These are phyloP conservation scores for Hetaerina americana DNA, from an alignment of 1,140 invertebrate genomes.

Conservation along the genomic window DNA sequence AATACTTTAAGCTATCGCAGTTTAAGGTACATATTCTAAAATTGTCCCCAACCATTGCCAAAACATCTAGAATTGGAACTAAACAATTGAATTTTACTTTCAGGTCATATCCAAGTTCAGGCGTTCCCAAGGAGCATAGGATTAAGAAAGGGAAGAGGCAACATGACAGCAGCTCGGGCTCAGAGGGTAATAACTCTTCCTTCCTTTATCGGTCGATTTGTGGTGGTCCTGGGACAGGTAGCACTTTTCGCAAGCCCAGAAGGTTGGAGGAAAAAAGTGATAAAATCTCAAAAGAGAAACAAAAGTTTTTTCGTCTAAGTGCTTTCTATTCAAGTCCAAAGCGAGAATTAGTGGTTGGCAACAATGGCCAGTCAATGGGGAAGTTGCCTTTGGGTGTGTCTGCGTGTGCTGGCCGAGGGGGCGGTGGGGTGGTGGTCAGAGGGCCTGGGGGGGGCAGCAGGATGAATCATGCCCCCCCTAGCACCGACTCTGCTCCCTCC, in stretches of 20 bases:
- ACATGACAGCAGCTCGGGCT: constrained; percentile 31
- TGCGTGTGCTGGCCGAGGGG: background rate
- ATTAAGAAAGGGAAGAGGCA: constrained; percentile 7
- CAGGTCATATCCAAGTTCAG: constrained; percentile 1
- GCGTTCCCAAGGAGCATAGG: constrained; percentile 3
- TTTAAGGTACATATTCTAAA: too few relatives aligned
- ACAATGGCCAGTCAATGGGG: background rate
- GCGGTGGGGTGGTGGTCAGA: background rate
- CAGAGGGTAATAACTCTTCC: constrained; percentile 42
- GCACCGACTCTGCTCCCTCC: background rate
- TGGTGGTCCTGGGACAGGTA: constrained; percentile 2
- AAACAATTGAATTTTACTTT: background rate
- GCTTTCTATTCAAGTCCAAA: constrained; percentile 48
- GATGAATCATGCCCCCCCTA: background rate
- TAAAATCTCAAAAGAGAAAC: constrained; percentile 70
- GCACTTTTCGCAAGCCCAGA: constrained; percentile 18
- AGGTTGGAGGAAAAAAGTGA: constrained; percentile 46
- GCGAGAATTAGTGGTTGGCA: constrained; percentile 12
- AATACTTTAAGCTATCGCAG: too few relatives aligned
- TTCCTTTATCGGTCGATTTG: constrained; percentile 29
- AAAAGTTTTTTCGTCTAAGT: constrained; percentile 68
- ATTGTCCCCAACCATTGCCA: too few relatives aligned
- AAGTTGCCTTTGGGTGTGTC: too few relatives aligned
- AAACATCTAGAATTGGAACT: too few relatives aligned
- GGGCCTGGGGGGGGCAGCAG: background rate